These are phyloP conservation scores for Arbacia lixula DNA, from an alignment of 53 echinoderm and acorn worm species.

Conservation along the genomic window DNA sequence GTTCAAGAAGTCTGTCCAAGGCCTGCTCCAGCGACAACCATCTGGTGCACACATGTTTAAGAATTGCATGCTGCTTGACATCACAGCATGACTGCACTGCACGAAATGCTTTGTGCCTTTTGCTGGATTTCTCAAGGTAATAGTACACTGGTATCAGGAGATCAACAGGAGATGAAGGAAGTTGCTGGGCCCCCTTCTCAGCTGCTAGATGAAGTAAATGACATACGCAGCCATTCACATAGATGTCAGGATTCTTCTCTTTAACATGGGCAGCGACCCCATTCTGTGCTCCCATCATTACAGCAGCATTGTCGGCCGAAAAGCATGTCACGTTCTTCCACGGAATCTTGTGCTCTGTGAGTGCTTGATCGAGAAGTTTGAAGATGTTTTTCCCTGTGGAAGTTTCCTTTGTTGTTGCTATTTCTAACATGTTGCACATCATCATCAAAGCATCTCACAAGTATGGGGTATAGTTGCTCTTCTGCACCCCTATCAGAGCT, in stretches of 20 bases:
- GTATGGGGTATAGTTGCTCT: conserved; percentile 62
- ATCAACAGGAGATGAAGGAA: conserved; percentile 54
- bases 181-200: conserved; percentile 56
- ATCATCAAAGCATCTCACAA: conserved; percentile 46
- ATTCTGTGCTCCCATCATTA: conserved; percentile 63
- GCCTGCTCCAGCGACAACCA: not conserved
- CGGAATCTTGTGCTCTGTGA: conserved; percentile 57
- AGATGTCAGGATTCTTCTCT: not conserved
- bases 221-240: conserved; percentile 57
- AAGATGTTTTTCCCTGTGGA: conserved; percentile 59
- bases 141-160: conserved; percentile 47
- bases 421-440: conserved; percentile 66
- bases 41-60: conserved; percentile 45
- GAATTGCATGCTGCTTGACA: conserved; percentile 8
- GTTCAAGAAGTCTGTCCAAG: not conserved
- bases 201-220: conserved; percentile 68
- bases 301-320: conserved; percentile 63
- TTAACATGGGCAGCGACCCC: conserved; percentile 22
- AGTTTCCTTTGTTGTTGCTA: conserved; percentile 67
- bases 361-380: conserved; percentile 53
- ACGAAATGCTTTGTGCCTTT: conserved; percentile 55
- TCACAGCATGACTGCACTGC: conserved; percentile 42
- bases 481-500: conserved; percentile 54
- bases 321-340: conserved; percentile 69
- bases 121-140: too few species aligned